phyloP scores from a whole-genome alignment of 2,888 invertebrate genomes.

The Apomyelois bistriatella region DNA sequence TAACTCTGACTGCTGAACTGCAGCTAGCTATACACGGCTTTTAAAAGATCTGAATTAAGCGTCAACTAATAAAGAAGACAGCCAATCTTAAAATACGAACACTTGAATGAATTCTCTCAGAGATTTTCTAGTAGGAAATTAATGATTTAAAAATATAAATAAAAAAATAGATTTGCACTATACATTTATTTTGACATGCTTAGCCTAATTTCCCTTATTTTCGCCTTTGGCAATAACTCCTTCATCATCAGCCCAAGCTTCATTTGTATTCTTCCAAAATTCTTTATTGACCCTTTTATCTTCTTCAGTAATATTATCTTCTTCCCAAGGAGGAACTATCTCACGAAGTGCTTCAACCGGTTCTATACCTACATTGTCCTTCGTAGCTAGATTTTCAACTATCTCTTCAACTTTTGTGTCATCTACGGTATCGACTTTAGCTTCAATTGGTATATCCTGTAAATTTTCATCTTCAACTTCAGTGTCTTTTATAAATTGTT shows the following conservation, averaged over 20 bases:
- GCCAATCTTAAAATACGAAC: too few species aligned
- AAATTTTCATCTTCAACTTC: neutral
- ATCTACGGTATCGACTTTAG: neutral
- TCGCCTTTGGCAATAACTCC: constrained; percentile 25
- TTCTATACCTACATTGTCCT: neutral
- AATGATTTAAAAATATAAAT: too few species aligned
- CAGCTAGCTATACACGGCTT: too few species aligned
- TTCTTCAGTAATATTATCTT: constrained; percentile 26
- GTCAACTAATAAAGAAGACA: too few species aligned
- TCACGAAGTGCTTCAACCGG: neutral
- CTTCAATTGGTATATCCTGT: neutral
- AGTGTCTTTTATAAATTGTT: neutral
- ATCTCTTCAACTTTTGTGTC: neutral
- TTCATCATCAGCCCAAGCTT: constrained; percentile 42
- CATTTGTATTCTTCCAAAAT: constrained; percentile 36
- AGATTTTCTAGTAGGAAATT: too few species aligned
- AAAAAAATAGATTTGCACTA: too few species aligned
- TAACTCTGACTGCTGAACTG: too few species aligned
- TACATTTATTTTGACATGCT: too few species aligned
- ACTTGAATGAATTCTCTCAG: too few species aligned
- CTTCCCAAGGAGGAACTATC: constrained; percentile 31
- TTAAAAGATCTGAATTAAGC: too few species aligned
- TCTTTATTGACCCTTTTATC: constrained; percentile 18
- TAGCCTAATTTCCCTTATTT: neutral
- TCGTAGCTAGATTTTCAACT: neutral